Evolutionary conservation across 2,113 vertebrate genomes (phyloP).

Genomic region (Felis chaus): DNA sequence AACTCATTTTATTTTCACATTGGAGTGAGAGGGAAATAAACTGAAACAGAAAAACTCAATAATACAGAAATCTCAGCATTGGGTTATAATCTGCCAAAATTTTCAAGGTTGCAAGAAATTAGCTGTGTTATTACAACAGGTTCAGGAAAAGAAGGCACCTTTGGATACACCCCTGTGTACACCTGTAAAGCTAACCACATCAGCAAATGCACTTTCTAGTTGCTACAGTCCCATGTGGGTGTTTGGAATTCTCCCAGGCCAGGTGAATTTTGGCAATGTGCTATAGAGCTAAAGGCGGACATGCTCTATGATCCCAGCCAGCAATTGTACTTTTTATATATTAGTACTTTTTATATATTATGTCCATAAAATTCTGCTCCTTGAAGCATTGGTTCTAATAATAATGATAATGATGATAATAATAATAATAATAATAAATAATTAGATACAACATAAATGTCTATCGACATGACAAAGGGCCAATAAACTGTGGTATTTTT

Average conservation of each 20-base stretch:
- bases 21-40: background rate
- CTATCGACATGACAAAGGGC: background rate
- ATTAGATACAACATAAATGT: background rate
- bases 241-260: background rate
- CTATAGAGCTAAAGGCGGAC: background rate
- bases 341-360: background rate
- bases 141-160: background rate
- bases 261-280: background rate
- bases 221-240: background rate
- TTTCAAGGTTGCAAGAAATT: background rate
- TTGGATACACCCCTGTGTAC: background rate
- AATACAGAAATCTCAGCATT: background rate
- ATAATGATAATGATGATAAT: background rate
- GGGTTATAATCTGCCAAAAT: background rate
- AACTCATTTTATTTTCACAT: background rate
- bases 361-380: background rate
- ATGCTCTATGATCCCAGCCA: background rate
- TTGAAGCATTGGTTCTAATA: background rate
- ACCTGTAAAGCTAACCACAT: background rate
- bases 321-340: background rate
- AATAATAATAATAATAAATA: background rate
- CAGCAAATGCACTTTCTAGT: background rate
- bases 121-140: background rate
- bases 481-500: background rate
- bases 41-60: background rate